A percentile compares a stretch with the other conserved stretches of the same genome.
phyloP scores from a whole-genome alignment of 2,797 vertebrate species.

The Chelon labrosus region DNA sequence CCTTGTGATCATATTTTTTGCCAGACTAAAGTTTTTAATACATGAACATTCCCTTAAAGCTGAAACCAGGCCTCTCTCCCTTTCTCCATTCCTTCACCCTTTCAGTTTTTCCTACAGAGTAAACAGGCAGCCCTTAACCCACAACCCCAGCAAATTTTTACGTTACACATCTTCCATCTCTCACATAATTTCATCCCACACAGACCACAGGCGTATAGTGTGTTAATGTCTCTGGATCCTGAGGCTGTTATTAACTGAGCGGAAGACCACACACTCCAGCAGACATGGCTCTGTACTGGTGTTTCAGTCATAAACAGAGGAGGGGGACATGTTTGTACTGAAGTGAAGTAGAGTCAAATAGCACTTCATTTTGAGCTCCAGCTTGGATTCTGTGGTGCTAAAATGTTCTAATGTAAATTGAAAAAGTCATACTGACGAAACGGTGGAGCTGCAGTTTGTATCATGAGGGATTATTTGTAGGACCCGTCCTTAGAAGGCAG shows the following conservation, averaged over 20 bases:
- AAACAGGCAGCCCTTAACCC: slow-evolving; percentile 3
- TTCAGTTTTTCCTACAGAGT: slow-evolving; percentile 5
- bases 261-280: slow-evolving; percentile 30
- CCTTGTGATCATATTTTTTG: slow-evolving; percentile 6
- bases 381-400: too few species aligned
- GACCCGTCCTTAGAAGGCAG: too few species aligned
- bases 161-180: background rate
- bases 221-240: background rate
- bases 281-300: too few species aligned
- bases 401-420: too few species aligned
- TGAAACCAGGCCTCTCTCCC: background rate
- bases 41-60: slow-evolving; percentile 5
- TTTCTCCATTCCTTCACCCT: background rate
- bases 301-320: background rate
- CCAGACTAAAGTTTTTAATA: slow-evolving; percentile 24
- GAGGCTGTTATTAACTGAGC: slow-evolving; percentile 15
- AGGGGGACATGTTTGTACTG: background rate
- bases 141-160: too few species aligned
- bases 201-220: background rate
- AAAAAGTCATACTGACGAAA: too few species aligned
- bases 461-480: too few species aligned
- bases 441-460: too few species aligned
- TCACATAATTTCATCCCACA: background rate
- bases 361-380: too few species aligned
- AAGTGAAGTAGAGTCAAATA: too few species aligned